These are phyloP conservation scores for Machimus rusticus DNA, from an alignment of 2,888 invertebrate genomes.

Conservation along the genomic window DNA sequence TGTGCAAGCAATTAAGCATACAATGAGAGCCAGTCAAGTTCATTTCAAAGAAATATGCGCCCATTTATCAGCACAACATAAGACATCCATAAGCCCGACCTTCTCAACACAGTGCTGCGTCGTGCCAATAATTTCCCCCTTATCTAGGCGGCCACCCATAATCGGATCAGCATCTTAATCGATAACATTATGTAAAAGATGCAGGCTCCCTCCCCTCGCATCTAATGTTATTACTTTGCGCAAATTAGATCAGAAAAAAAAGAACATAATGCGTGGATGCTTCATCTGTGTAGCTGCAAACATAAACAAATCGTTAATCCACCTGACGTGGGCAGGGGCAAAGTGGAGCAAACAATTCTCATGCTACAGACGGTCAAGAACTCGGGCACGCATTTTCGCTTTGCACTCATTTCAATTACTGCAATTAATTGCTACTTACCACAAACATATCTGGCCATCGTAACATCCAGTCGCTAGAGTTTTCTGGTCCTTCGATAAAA, in stretches of 20 bases:
- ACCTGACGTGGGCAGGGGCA: background rate
- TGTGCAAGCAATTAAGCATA: background rate
- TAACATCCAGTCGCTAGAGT: constrained; percentile 96
- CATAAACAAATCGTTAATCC: background rate
- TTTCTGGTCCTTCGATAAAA: constrained; percentile 88
- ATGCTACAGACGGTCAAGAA: background rate
- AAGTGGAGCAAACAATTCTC: background rate
- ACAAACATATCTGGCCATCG: constrained; percentile 97
- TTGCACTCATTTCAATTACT: background rate
- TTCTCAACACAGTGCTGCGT: background rate
- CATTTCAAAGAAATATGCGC: background rate
- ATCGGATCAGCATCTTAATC: background rate
- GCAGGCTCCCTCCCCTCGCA: background rate
- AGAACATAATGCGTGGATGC: background rate
- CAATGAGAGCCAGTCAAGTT: background rate
- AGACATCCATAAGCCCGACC: background rate
- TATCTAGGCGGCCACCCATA: background rate
- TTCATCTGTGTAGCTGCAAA: background rate
- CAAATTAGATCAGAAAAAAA: background rate
- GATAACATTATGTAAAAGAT: background rate
- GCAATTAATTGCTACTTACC: constrained; percentile 66
- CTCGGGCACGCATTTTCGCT: background rate
- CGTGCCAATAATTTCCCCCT: background rate
- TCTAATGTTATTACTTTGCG: background rate
- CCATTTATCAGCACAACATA: background rate